phyloP scores from a whole-genome alignment of 1,140 invertebrate species.

The Agrilus planipennis region DNA sequence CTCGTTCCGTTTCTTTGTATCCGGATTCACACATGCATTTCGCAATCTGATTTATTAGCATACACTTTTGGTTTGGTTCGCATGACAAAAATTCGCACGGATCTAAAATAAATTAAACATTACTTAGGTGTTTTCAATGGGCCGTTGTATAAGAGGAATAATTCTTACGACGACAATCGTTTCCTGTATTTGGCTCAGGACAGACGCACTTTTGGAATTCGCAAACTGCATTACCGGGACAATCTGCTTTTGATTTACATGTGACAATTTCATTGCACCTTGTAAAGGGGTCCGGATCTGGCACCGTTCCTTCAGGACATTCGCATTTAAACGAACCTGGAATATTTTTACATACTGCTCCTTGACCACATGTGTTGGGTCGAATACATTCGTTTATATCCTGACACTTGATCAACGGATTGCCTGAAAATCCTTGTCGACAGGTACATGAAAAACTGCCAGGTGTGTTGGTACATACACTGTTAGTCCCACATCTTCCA shows the following conservation, averaged over 20 bases:
- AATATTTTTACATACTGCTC: conserved; percentile 67
- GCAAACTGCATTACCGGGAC: conserved; percentile 82
- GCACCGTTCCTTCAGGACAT: conserved; percentile 67
- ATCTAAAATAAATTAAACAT: conserved; percentile 61
- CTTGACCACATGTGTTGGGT: conserved; percentile 55
- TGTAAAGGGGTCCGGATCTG: conserved; percentile 67
- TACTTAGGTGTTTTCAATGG: too few species aligned
- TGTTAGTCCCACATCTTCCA: conserved; percentile 72
- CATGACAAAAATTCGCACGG: conserved; percentile 78
- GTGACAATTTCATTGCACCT: conserved; percentile 70
- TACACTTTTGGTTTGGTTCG: conserved; percentile 79
- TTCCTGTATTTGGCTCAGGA: conserved; percentile 80
- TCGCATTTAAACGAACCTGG: conserved; percentile 65
- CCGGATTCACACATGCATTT: conserved; percentile 73
- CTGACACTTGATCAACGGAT: conserved; percentile 61
- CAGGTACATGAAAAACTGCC: conserved; percentile 71
- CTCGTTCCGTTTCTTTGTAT: conserved; percentile 58
- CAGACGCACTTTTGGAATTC: conserved; percentile 68
- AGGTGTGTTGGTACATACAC: conserved; percentile 69
- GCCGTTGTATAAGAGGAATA: too few species aligned
- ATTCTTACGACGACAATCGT: conserved; percentile 78
- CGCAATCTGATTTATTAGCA: conserved; percentile 68
- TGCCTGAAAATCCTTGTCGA: conserved; percentile 65
- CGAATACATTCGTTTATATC: conserved; percentile 75
- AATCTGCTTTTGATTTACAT: conserved; percentile 62